Evolutionary conservation across 2,888 invertebrate genomes (phyloP).

Genomic region (Portevinia maculata): DNA sequence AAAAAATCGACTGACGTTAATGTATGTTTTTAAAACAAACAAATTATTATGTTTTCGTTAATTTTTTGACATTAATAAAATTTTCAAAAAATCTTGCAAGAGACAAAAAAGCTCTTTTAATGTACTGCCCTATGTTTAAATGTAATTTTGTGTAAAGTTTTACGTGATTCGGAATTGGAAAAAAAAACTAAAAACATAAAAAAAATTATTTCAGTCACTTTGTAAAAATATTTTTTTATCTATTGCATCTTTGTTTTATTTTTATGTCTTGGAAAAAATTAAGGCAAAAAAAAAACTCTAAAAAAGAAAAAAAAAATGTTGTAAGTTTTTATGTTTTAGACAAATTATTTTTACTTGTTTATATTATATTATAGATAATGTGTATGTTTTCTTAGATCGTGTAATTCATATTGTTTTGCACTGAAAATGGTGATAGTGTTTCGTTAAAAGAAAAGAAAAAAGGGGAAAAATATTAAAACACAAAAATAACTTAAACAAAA

Average conservation of each 20-base stretch:
- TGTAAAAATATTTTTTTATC: constrained; percentile 51
- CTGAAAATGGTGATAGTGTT: constrained; percentile 68
- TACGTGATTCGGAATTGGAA: constrained; percentile 35
- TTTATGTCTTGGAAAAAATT: constrained; percentile 52
- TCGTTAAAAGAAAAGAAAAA: constrained; percentile 41
- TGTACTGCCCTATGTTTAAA: constrained; percentile 46
- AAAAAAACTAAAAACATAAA: constrained; percentile 14
- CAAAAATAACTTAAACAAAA: constrained; percentile 20
- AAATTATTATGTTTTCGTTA: constrained; percentile 27
- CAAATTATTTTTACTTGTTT: constrained; percentile 66
- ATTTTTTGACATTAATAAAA: constrained; percentile 37
- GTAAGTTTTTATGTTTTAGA: constrained; percentile 67
- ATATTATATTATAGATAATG: constrained; percentile 47
- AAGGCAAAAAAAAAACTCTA: constrained; percentile 18
- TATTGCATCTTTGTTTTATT: constrained; percentile 43
- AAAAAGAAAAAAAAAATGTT: constrained; percentile 30
- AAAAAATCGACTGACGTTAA: constrained; percentile 53
- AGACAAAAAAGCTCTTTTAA: constrained; percentile 32
- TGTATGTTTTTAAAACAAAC: constrained; percentile 20
- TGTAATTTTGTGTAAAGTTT: constrained; percentile 50
- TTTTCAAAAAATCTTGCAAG: not conserved
- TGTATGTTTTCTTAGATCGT: constrained; percentile 51
- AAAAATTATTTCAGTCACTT: constrained; percentile 38
- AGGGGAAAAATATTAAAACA: constrained; percentile 25
- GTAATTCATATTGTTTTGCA: constrained; percentile 59